Evolutionary conservation across 2,113 vertebrate genomes (phyloP).

Genomic region (Nyctibius bracteatus): DNA sequence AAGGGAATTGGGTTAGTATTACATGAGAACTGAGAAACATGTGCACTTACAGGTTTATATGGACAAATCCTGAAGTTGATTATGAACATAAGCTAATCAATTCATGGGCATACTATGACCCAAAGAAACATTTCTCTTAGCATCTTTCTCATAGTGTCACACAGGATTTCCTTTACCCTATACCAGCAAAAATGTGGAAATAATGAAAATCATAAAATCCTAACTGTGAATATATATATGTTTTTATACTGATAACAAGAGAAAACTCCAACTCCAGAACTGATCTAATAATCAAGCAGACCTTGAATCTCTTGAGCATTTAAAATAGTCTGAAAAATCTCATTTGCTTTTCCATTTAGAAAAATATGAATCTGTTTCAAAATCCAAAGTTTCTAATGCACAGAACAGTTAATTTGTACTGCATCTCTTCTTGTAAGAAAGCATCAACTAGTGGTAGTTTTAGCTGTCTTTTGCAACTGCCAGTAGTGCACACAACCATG

Average conservation of each 20-base stretch:
- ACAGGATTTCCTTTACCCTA: neutral
- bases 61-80: fast-evolving
- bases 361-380: neutral
- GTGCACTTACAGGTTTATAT: neutral
- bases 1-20: neutral
- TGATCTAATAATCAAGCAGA: neutral
- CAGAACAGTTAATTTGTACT: neutral
- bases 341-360: neutral
- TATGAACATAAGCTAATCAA: neutral
- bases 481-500: fast-evolving
- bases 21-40: neutral
- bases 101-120: no score
- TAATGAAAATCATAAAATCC: neutral
- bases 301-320: neutral
- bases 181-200: neutral
- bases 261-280: neutral
- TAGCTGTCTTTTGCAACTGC: neutral
- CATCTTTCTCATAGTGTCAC: neutral
- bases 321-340: neutral
- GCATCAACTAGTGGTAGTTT: neutral
- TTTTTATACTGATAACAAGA: neutral
- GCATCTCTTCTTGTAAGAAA: neutral
- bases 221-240: neutral
- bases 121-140: neutral
- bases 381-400: neutral